Evolutionary conservation across 2,888 invertebrate species (phyloP).

Genomic region (Antheraea yamamai): DNA sequence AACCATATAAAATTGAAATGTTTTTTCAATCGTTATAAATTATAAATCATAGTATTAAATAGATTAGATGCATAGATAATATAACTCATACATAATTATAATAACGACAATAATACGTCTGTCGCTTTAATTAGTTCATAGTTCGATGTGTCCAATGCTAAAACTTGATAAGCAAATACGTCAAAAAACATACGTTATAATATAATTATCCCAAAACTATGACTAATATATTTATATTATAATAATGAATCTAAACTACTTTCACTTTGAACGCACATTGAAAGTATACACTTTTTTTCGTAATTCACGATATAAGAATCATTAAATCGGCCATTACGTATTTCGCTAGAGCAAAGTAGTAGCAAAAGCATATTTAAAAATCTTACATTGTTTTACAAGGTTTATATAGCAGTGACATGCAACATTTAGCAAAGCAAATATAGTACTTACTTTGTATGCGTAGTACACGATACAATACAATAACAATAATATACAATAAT

Average conservation of each 20-base stretch:
- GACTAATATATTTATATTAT: background rate
- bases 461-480: too few relatives aligned
- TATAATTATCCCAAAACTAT: background rate
- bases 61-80: constrained; percentile 31
- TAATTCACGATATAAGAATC: background rate
- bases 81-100: constrained; percentile 58
- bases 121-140: constrained; percentile 78
- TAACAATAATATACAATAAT: too few relatives aligned
- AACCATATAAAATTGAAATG: background rate
- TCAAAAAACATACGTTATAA: background rate
- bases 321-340: background rate
- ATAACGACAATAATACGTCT: constrained; percentile 78
- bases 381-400: too few relatives aligned
- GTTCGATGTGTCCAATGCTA: constrained; percentile 45
- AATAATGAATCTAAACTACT: background rate
- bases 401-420: too few relatives aligned
- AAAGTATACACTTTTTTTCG: background rate
- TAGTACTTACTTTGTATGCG: too few relatives aligned
- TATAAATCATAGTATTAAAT: background rate
- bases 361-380: too few relatives aligned
- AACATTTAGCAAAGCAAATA: too few relatives aligned
- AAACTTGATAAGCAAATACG: constrained; percentile 42
- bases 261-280: background rate
- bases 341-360: too few relatives aligned
- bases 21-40: background rate